A percentile compares a stretch with the other conserved stretches of the same genome.
Conservation (phyloP, 2,797 vertebrate species). For the Darevskia mixta region DNA sequence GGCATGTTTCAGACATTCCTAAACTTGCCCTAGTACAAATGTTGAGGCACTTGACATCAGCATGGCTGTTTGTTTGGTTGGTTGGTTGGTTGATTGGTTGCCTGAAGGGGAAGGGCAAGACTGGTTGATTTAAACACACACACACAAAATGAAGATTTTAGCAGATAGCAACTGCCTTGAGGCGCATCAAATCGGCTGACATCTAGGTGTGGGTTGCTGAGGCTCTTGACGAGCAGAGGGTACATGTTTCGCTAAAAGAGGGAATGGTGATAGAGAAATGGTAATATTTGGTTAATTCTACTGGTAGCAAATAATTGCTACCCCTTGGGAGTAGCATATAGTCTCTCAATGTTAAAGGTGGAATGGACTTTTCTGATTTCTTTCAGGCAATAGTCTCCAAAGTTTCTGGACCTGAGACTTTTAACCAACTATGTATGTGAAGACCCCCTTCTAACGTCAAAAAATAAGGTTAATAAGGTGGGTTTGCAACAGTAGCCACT, state of each 20-base stretch:
- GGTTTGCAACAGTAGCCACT: too few species aligned
- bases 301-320: neutral
- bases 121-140: neutral
- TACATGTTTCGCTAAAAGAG: neutral
- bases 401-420: too few species aligned
- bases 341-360: neutral
- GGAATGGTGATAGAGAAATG: neutral
- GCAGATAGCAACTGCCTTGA: neutral
- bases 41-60: neutral
- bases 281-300: neutral
- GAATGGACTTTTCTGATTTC: neutral
- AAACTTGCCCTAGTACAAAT: too few species aligned
- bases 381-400: neutral
- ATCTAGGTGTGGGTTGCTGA: neutral
- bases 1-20: too few species aligned
- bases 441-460: too few species aligned
- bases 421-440: too few species aligned
- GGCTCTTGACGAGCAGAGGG: neutral
- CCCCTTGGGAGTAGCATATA: neutral
- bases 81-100: too few species aligned
- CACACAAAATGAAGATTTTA: neutral
- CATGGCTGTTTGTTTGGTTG: neutral
- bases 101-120: neutral
- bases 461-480: too few species aligned
- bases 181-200: neutral